Base-by-base conservation (phyloP, 2,113 vertebrate genomes). In the Mungos mungo region DNA sequence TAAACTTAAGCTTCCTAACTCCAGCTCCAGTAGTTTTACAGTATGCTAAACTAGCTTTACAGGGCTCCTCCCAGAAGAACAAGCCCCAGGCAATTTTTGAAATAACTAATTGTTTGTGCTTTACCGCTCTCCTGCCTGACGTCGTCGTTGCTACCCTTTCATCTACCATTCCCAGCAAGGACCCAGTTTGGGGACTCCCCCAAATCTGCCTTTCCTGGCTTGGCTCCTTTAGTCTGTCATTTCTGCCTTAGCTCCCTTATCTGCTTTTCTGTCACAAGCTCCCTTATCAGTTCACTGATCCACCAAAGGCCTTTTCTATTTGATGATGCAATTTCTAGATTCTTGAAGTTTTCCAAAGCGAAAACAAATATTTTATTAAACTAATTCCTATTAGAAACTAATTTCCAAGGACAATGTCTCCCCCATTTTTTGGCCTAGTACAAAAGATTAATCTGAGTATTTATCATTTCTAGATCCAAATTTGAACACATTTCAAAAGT, bases 401-500 rank as follows among this genome's bases (percentile, higher is more conserved):
- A 60, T 60, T 71, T 93, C 29, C 82, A 45, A 71, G 79, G n/a
- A 38, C 45, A 96, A 47, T 5, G 31, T 7, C 5, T 25, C 41
- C 5, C 11, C 35, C 19, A 45, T 71, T 91, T 96, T 57, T 52
- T 94, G 81, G 38, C 27, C 81, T 47, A 80, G 47, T 45, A 71
- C 4, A 86, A 80, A 93, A 88, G 31, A 71, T 83, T 92, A 52
- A 71, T 68, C 47, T 82, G 74, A 79, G 63, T 80, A 83, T 72
- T 69, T 71, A 74, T 63, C 21, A 74, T 47, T 96, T 95, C 31
- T 54, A 83, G 29, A 41, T 47, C 54, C 31, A 83, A 65, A 84
- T 84, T 52, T 74, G 52, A 95, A 94, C 18, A 83, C 38, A 90
- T 66, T 90, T 95, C 0, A 57, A 90, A 95, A 96, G 41, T 7